A percentile compares a stretch with the other conserved stretches of the same genome.
Evolutionary conservation across 2,797 vertebrate genomes (phyloP).

Genomic region (Diplodus puntazzo): DNA sequence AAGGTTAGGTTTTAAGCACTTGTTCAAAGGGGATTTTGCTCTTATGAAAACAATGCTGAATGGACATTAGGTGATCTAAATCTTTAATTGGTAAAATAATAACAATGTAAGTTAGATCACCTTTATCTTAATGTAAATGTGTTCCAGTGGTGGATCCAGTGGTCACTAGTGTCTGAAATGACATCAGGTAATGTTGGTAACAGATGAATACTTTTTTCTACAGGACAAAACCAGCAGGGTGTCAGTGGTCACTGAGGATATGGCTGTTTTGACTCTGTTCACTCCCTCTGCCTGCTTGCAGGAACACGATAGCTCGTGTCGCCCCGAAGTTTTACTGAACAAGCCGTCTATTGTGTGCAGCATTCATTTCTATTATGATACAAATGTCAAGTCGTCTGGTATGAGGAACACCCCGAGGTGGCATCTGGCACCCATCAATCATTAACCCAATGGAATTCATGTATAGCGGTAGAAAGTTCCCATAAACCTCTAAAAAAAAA

Average conservation of each 20-base stretch:
- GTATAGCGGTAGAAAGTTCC: conserved; percentile 22
- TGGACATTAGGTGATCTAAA: background rate
- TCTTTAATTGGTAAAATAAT: background rate
- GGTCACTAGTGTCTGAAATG: background rate
- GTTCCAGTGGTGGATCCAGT: background rate
- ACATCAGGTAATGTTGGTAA: background rate
- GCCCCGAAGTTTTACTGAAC: conserved; percentile 8
- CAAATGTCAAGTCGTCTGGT: conserved; percentile 45
- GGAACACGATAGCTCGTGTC: background rate
- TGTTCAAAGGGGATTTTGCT: background rate
- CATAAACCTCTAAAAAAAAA: conserved; percentile 2
- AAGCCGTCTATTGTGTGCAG: conserved; percentile 26
- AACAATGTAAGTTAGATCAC: too few relatives aligned
- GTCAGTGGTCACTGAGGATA: background rate
- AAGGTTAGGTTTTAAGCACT: background rate
- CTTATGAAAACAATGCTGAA: background rate
- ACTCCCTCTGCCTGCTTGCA: background rate
- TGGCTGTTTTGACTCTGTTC: too few relatives aligned
- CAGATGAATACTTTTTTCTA: background rate
- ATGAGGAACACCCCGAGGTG: conserved; percentile 65
- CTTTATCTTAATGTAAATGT: background rate
- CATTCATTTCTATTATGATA: conserved; percentile 43
- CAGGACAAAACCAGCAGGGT: background rate
- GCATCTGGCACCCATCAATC: conserved; percentile 62
- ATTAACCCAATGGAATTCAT: conserved; percentile 51